These are phyloP conservation scores for Nomada fabriciana DNA, from an alignment of 2,888 invertebrate genomes.

Conservation along the genomic window DNA sequence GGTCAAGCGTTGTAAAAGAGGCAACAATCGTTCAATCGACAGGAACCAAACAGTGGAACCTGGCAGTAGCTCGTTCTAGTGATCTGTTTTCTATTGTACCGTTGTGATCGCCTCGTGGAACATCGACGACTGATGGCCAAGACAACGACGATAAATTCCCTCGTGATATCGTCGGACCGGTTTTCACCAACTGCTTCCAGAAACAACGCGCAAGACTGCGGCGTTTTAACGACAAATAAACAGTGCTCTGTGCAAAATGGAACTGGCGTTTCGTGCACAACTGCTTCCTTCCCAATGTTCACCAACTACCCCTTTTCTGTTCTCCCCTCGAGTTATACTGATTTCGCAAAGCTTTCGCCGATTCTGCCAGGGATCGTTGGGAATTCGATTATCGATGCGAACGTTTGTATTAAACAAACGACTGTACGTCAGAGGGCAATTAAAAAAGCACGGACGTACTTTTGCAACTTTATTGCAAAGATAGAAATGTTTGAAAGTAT, in stretches of 20 bases:
- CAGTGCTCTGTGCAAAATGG: constrained; percentile 31
- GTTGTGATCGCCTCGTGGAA: constrained; percentile 26
- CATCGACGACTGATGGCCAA: constrained; percentile 40
- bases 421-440: no score
- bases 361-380: neutral
- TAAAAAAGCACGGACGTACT: no score
- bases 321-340: neutral
- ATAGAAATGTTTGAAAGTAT: no score
- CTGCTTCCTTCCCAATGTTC: neutral
- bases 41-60: constrained; percentile 6
- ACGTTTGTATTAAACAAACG: no score
- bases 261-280: constrained; percentile 14
- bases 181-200: constrained; percentile 51
- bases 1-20: neutral
- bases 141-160: constrained; percentile 54
- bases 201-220: constrained; percentile 42
- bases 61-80: constrained; percentile 24
- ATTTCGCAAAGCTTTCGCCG: neutral
- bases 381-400: no score
- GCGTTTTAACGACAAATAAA: constrained; percentile 27
- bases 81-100: constrained; percentile 43
- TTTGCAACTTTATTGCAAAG: no score
- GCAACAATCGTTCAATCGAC: neutral
- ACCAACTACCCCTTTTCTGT: neutral
- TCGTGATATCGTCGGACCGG: constrained; percentile 59